Conservation (phyloP, 2,797 vertebrate genomes). For the Cetoscarus ocellatus region DNA sequence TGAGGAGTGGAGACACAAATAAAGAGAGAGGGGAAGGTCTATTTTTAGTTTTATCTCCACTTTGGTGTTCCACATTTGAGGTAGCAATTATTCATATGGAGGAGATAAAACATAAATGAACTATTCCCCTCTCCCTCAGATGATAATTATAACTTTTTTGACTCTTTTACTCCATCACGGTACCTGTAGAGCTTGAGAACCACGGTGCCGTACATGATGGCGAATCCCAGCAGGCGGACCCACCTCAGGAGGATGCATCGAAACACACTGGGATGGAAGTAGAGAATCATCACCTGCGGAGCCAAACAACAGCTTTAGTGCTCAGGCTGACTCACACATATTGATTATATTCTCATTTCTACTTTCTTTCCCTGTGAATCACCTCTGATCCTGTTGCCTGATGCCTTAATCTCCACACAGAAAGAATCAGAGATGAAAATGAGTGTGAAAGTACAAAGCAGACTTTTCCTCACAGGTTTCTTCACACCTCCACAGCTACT, state of each 20-base stretch:
- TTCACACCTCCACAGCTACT: constrained; percentile 40
- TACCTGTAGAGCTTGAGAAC: constrained; percentile 99
- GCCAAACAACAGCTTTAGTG: constrained; percentile 7
- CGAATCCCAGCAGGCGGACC: constrained; percentile 96
- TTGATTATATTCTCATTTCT: background rate
- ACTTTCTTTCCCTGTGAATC: background rate
- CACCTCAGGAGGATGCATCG: constrained; percentile 96
- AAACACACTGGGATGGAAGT: constrained; percentile 94
- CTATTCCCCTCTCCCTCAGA: background rate
- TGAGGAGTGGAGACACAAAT: background rate
- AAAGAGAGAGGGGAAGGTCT: background rate
- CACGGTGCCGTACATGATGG: constrained; percentile 94
- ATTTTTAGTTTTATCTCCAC: constrained; percentile 14
- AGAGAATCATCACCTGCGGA: constrained; percentile 94
- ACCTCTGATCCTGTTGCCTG: constrained; percentile 4
- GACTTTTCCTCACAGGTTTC: constrained; percentile 35
- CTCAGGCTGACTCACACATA: background rate
- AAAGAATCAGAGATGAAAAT: constrained; percentile 24
- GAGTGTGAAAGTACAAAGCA: constrained; percentile 38
- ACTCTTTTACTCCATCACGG: background rate
- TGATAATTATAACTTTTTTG: background rate
- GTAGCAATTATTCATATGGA: background rate
- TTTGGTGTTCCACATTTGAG: background rate
- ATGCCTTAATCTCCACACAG: constrained; percentile 10
- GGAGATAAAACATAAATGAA: background rate